These are phyloP conservation scores for Malurus splendens DNA, from an alignment of 2,797 vertebrate genomes.

Conservation along the genomic window DNA sequence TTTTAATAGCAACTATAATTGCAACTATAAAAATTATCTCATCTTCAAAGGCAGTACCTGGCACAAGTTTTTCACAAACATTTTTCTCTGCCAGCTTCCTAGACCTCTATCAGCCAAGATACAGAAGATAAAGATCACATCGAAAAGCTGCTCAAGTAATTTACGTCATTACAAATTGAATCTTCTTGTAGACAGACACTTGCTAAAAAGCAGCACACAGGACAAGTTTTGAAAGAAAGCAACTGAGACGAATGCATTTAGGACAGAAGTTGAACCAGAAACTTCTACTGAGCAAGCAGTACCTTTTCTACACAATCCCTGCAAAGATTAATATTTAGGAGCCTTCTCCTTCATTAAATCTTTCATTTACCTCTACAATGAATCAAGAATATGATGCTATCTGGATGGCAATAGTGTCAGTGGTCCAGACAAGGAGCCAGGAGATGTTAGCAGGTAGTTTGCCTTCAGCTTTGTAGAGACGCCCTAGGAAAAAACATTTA, in stretches of 20 bases:
- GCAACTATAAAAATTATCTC: background rate
- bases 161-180: background rate
- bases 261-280: background rate
- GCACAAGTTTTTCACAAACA: background rate
- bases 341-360: background rate
- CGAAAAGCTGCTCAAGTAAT: background rate
- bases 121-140: background rate
- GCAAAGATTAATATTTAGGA: background rate
- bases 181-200: background rate
- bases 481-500: background rate
- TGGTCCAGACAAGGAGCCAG: background rate
- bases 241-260: background rate
- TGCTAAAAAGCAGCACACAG: background rate
- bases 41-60: background rate
- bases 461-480: background rate
- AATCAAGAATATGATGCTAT: background rate
- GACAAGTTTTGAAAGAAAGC: background rate
- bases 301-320: background rate
- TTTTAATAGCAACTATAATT: background rate
- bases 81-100: background rate
- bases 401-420: background rate
- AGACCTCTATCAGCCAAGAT: background rate
- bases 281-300: background rate
- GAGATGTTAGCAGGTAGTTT: background rate
- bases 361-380: background rate